phyloP scores from a whole-genome alignment of 2,888 invertebrate genomes.

The Caenorhabditis imperialis region DNA sequence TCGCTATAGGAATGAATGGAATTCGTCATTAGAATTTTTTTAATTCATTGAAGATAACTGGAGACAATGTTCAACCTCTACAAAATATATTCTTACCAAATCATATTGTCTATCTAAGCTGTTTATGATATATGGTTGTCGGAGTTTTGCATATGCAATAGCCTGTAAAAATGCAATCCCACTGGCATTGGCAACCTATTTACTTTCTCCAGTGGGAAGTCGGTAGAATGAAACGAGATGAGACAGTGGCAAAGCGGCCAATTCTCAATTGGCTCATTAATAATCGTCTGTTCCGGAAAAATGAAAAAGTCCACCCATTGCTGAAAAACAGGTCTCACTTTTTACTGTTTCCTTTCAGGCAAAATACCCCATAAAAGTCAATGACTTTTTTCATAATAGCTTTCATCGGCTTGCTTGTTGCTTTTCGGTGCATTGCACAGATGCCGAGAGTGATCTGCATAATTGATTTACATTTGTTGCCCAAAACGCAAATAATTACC shows the following conservation, averaged over 20 bases:
- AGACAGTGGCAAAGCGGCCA: conserved; percentile 98
- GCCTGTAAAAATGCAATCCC: conserved; percentile 81
- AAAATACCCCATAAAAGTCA: conserved; percentile 83
- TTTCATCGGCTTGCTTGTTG: conserved; percentile 98
- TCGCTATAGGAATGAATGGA: no score
- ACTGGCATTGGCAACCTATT: background rate
- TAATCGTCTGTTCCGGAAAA: conserved; percentile 95
- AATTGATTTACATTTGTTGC: background rate
- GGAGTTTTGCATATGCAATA: conserved; percentile 92
- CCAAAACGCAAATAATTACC: conserved; percentile 5
- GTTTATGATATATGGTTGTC: conserved; percentile 96
- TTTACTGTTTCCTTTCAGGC: background rate
- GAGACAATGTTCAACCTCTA: background rate
- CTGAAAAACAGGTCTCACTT: conserved; percentile 49
- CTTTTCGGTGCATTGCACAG: conserved; percentile 98
- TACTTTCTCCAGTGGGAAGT: conserved; percentile 89
- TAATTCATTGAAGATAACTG: background rate
- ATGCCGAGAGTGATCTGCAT: conserved; percentile 93
- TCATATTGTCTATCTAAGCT: conserved; percentile 98
- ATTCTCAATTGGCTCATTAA: conserved; percentile 94
- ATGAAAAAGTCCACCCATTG: conserved; percentile 82
- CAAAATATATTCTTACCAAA: conserved; percentile 83
- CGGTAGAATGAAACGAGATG: conserved; percentile 83
- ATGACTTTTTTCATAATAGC: conserved; percentile 95
- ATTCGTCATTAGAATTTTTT: no score